Evolutionary conservation across 2,113 vertebrate species (phyloP), one percentile per base, ranked within the genome.

Genomic region (Cyanistes caeruleus): DNA sequence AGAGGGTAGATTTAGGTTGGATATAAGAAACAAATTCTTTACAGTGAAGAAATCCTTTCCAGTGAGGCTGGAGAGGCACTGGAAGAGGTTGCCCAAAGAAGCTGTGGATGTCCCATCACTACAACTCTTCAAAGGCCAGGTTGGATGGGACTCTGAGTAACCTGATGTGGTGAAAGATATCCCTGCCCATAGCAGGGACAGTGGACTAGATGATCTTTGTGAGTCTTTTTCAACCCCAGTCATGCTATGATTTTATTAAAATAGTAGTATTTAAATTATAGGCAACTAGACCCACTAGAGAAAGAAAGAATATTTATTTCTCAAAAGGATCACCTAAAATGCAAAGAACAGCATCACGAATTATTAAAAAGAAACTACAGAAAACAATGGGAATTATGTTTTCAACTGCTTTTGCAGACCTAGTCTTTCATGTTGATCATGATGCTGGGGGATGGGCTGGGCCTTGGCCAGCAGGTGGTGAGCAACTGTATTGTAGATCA

Each of bases 381-480:
- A 72, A 67, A 77, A 59, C 35, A 56, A 51, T 1, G 6, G 33
- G 11, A 87, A 69, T 78, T 37, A 46, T 2, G 5, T 2, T 1
- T 62, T 65, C 39, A 55, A 82, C 10, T 62, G 27, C 20, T 53
- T 83, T 52, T 72, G 48, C 35, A 87, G 43, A 63, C 11, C 19
- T 59, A 14, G 10, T 73, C 31, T 53, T 90, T 53, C 27, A 49
- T 10, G 35, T 4, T 87, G 48, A 72, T 17, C 10, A 33, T 15
- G 5, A 9, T 60, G 22, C 37, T 77, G 39, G 15, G 11, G 33
- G 15, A 37, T 44, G 46, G 21, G 46, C 46, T 46, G 15, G 31
- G 19, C 39, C 46, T n/a, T 0, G 0, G 48, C 25, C n/a, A 46
- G 39, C 5, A 25, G 10, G 39, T 62, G 23, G 27, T 31, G n/a